Base-by-base conservation (phyloP, 2,113 vertebrate species). In the Lasiurus borealis region DNA sequence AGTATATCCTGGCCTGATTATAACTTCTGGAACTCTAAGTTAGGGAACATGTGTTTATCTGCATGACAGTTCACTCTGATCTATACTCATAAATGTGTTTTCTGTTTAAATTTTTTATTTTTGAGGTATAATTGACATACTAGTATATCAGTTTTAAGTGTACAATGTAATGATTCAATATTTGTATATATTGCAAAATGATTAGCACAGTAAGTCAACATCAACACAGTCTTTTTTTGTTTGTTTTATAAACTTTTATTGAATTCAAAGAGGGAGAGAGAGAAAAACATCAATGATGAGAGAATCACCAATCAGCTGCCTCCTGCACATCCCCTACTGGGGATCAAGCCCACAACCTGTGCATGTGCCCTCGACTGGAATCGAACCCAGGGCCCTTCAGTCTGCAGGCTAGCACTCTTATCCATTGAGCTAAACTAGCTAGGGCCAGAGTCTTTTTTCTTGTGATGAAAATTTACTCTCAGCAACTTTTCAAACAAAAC, bases 1-100 rank as follows among this genome's bases (percentile, higher is more conserved):
- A 12, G 16, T 31, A 23, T 0, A 11, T 36, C 1, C 2, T 12
- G 40, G 40, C 73, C 46, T 46, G 19, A 27, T 0, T 12, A 19
- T 25, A 40, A 40, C 40, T 40, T 40, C 40, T 40, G 40, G 40
- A 40, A 40, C 40, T 40, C 40, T 40, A 40, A 40, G 40, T 40
- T 40, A 40, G 40, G 40, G 40, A 40, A 40, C 40, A 40, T 40
- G 40, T 40, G 40, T 40, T 40, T 40, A 40, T 40, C 40, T 40
- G 40, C 3, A 40, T 40, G 40, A 40, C 40, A 40, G 40, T 40
- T 40, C n/a, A 31, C 50, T 34, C 6, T 92, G 27, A 11, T 14
- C 12, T 57, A 15, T 27, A 21, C 27, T 66, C 50, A 75, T 44
- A 50, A 57, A 44, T 27, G 2, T 9, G 19, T 31, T 19, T 50